Evolutionary conservation across 2,113 vertebrate genomes (phyloP), one percentile per base, ranked within the genome.

Genomic region (Sander lucioperca): DNA sequence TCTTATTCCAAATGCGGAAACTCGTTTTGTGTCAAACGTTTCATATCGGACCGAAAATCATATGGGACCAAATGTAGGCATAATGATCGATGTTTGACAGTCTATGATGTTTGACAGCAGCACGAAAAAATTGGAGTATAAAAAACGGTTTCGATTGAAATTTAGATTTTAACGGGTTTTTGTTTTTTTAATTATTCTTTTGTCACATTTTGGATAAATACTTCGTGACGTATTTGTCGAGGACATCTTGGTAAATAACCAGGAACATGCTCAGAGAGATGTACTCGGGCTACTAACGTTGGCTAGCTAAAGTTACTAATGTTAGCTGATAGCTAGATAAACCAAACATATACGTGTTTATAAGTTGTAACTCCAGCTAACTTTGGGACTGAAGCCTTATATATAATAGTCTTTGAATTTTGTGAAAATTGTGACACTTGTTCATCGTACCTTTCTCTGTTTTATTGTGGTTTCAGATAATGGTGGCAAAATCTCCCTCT

Each of bases 401-500:
- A 39, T 39, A 39, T 39, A 39, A 39, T 39, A 39, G 39, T 47
- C 0, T 1, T 0, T 27, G 0, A 3, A 47, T 27, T 27, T 27
- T 27, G 27, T 27, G 27, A 27, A 27, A 27, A 27, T 56, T 4
- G 13, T 30, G 13, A 58, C 4, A 19, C 4, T 54, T 61, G 3
- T 1, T 70, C 5, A 2, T n/a, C 4, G 16, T 45, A 2, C 5
- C 5, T 14, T 12, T 23, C 12, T 65, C 2, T 79, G 39, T 16
- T 11, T 65, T 67, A 8, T 70, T 84, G 23, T 80, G 39, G 11
- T 90, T 86, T 76, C 67, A 92, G 83, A 36, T 63, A 1, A 98
- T 99, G 98, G 96, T 97, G 23, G 97, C 94, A 79, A 99, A 96
- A 58, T 97, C 97, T 0, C 97, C 98, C 3, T 97, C 97, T 13